phyloP scores from a whole-genome alignment of 2,113 vertebrate species.

The Zonotrichia leucophrys region DNA sequence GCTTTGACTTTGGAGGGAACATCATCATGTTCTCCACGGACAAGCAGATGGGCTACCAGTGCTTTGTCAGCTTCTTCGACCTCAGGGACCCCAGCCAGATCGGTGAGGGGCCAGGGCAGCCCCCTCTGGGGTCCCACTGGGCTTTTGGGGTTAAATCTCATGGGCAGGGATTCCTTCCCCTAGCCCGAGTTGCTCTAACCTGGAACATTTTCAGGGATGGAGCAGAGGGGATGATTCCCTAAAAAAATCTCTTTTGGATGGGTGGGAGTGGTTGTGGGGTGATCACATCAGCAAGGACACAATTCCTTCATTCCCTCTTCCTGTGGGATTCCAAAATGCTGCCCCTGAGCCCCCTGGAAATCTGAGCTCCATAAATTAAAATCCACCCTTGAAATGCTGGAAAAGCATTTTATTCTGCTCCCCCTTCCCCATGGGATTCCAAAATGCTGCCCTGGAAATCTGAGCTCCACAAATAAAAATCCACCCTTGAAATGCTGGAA shows the following conservation, averaged over 20 bases:
- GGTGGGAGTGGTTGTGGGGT: too few relatives aligned
- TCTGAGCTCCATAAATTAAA: background rate
- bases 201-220: background rate
- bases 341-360: too few relatives aligned
- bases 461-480: background rate
- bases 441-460: too few relatives aligned
- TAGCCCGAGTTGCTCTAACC: accelerated
- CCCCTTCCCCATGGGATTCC: too few relatives aligned
- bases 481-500: too few relatives aligned
- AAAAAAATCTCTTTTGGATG: too few relatives aligned
- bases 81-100: conserved; percentile 90
- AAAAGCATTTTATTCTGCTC: too few relatives aligned
- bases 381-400: too few relatives aligned
- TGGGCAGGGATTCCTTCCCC: background rate
- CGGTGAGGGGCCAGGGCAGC: conserved; percentile 52
- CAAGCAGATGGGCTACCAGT: conserved; percentile 99
- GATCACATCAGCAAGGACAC: background rate
- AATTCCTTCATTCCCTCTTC: background rate
- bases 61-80: conserved; percentile 92
- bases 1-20: conserved; percentile 97
- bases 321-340: too few relatives aligned
- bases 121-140: background rate
- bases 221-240: background rate
- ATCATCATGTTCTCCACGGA: conserved; percentile 99
- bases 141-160: background rate